Conservation (phyloP, 2,888 invertebrate genomes). For the Notodonta dromedarius region DNA sequence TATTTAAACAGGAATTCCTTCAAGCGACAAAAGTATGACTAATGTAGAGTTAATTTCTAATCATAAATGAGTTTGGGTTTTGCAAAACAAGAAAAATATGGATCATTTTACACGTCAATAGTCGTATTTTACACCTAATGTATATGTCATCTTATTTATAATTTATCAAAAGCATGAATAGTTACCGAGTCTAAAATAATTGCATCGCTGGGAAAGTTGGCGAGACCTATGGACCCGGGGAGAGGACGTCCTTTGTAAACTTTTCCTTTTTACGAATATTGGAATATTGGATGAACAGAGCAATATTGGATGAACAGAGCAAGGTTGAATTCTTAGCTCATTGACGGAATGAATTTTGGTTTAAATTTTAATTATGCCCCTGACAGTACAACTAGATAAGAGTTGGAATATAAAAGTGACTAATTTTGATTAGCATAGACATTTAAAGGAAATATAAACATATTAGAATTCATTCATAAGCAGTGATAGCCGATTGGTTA, state of each 20-base stretch:
- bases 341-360: neutral
- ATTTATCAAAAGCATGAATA: conserved; percentile 23
- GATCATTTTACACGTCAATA: no score
- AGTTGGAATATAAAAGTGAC: no score
- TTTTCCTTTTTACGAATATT: conserved; percentile 25
- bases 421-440: no score
- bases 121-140: neutral
- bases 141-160: conserved; percentile 7
- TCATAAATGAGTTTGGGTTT: no score
- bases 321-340: neutral
- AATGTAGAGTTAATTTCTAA: no score
- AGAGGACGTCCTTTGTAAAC: conserved; percentile 28
- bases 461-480: neutral
- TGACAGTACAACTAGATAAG: no score
- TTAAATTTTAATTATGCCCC: no score
- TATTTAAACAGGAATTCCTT: neutral
- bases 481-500: no score
- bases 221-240: conserved; percentile 27
- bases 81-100: no score
- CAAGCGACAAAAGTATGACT: no score
- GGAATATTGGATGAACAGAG: conserved; percentile 26
- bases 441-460: neutral
- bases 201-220: conserved; percentile 31
- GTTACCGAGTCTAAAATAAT: conserved; percentile 35
- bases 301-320: conserved; percentile 24